Base-by-base conservation (phyloP, 2,888 invertebrate species). In the Dynastes maya region DNA sequence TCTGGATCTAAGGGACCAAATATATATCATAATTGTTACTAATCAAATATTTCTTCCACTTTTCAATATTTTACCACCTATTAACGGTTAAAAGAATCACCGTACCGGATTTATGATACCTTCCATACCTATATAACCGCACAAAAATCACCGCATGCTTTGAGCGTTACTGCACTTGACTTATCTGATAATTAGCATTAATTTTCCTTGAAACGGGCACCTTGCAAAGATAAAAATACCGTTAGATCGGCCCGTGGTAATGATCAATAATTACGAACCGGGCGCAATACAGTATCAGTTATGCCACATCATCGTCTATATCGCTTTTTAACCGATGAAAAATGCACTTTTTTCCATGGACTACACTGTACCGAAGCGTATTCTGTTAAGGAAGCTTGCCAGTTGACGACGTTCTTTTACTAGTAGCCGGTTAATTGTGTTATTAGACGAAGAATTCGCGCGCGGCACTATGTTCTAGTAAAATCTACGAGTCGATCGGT, bases 381-480 rank as follows among this genome's bases (percentile, higher is more conserved):
- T 68, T 32, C 68, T 68, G 53, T 68, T 22, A 51, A 45, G n/a
- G 37, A n/a, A 55, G n/a, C 22, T 71, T 58, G 40, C 40, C 27
- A 49, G 22, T 45, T 11, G 58, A 51, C 29, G 22, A 71, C 45
- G 45, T 22, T 68, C 53, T 58, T 67, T 55, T 45, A 51, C 16
- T 58, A 16, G 37, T 2, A 45, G n/a, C 22, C 16, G 37, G 9
- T 65, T 75, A 74, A 78, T 78, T 75, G 74, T 72, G 74, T 61
- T 75, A 78, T 61, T 75, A 78, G 78, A 67, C 32, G 51, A 67
- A 78, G 72, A 78, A 65, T 53, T 71, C 58, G 61, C 68, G 61
- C 68, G 61, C 53, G 71, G 72, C n/a, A 61, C 45, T 78, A 45
- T 78, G 49, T 61, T 45, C 22, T 55, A 53, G 64, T 77, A 37